phyloP scores from a whole-genome alignment of 2,113 vertebrate species.

The Arenaria interpres region DNA sequence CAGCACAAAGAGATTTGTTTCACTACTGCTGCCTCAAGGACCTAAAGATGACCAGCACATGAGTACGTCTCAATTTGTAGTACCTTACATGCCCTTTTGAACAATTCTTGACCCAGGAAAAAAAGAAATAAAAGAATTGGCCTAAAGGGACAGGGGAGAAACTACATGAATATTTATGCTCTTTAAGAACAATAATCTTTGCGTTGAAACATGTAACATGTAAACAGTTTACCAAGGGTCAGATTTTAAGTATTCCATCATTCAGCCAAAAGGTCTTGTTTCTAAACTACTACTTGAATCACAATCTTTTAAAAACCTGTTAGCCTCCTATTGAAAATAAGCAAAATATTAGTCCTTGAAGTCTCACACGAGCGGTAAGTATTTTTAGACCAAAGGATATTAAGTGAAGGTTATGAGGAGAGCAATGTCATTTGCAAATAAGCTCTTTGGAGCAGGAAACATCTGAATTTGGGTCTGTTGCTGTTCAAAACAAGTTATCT shows the following conservation, averaged over 20 bases:
- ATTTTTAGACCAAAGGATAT: constrained; percentile 25
- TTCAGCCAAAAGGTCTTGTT: neutral
- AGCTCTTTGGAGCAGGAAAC: neutral
- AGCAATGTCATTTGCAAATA: neutral
- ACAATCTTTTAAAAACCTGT: neutral
- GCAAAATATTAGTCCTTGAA: neutral
- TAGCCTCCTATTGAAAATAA: neutral
- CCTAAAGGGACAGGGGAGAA: neutral
- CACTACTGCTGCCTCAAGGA: neutral
- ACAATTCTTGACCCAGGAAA: neutral
- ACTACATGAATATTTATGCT: neutral
- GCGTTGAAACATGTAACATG: neutral
- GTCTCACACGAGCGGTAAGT: neutral
- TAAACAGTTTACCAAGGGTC: neutral
- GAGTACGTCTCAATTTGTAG: neutral
- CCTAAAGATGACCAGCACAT: neutral
- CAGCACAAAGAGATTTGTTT: neutral
- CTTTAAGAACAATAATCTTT: neutral
- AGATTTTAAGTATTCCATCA: neutral
- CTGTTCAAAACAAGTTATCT: neutral
- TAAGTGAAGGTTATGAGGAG: neutral
- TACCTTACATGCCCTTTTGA: neutral
- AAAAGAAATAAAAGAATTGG: neutral
- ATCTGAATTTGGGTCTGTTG: neutral
- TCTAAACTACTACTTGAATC: neutral